A percentile compares a stretch with the other conserved stretches of the same genome.
phyloP scores from a whole-genome alignment of 2,113 vertebrate genomes.

The Corythornis cristatus region DNA sequence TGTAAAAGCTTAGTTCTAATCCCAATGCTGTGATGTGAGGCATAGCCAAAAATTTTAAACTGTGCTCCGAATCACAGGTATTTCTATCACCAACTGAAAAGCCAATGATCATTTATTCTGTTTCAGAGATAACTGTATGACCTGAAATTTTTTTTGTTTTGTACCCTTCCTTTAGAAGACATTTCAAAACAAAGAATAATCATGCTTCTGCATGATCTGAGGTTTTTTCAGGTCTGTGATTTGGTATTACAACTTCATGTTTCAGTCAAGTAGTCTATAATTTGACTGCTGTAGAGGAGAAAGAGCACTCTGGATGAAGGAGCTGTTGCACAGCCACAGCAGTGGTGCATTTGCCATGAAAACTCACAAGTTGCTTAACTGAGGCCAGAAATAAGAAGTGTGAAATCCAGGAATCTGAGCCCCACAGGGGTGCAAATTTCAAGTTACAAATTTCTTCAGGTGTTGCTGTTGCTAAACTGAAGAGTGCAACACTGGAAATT shows the following conservation, averaged over 20 bases:
- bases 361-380: not conserved
- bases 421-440: accelerated
- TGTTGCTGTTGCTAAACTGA: not conserved
- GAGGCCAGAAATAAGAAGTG: not conserved
- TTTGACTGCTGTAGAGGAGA: not conserved
- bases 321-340: not conserved
- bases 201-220: not conserved
- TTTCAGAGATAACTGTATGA: not conserved
- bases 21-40: not conserved
- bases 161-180: not conserved
- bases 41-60: not conserved
- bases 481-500: not conserved
- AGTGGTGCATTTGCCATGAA: not conserved
- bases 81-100: not conserved
- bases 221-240: not conserved
- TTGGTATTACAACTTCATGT: not conserved
- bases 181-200: not conserved
- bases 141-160: not conserved
- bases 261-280: not conserved
- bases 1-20: not conserved
- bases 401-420: not conserved
- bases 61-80: not conserved
- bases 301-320: not conserved
- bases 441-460: not conserved
- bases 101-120: not conserved